Percentiles rank a stretch among this genome's conserved stretches.
Evolutionary conservation across 1,140 invertebrate species (phyloP).

Genomic region (Rhyzopertha dominica): DNA sequence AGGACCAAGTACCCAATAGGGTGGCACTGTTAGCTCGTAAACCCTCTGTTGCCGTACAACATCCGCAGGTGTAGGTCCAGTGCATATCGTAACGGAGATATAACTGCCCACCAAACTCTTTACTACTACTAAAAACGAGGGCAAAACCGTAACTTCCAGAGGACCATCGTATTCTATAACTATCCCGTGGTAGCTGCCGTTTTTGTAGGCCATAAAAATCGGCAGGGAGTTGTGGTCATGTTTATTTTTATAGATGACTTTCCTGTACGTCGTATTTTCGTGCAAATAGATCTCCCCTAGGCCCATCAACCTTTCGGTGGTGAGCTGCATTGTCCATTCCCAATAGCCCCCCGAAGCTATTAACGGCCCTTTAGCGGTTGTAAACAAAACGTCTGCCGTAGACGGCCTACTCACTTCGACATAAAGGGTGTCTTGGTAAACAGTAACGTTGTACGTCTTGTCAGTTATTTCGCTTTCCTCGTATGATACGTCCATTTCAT

Average conservation of each 20-base stretch:
- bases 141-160: conserved; percentile 37
- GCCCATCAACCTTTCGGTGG: conserved; percentile 34
- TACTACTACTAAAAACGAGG: conserved; percentile 36
- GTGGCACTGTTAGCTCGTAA: conserved; percentile 14
- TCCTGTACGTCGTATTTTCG: conserved; percentile 23
- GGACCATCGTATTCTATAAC: conserved; percentile 35
- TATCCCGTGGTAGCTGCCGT: conserved; percentile 38
- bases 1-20: conserved; percentile 34
- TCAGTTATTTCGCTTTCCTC: background rate
- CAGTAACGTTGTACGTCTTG: conserved; percentile 16
- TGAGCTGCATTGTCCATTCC: conserved; percentile 45
- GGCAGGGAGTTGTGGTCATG: conserved; percentile 32
- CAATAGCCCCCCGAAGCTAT: conserved; percentile 45
- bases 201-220: conserved; percentile 37
- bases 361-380: conserved; percentile 42
- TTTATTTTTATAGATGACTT: conserved; percentile 39
- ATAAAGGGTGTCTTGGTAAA: conserved; percentile 8
- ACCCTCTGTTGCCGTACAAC: conserved; percentile 25
- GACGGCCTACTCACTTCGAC: conserved; percentile 21
- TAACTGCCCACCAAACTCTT: conserved; percentile 27
- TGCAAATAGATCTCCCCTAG: conserved; percentile 30
- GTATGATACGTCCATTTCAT: conserved; percentile 1
- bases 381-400: conserved; percentile 32
- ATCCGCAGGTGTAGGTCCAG: conserved; percentile 35
- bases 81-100: conserved; percentile 33